Conservation (phyloP, 2,888 invertebrate genomes). For the Sisyra nigra region DNA sequence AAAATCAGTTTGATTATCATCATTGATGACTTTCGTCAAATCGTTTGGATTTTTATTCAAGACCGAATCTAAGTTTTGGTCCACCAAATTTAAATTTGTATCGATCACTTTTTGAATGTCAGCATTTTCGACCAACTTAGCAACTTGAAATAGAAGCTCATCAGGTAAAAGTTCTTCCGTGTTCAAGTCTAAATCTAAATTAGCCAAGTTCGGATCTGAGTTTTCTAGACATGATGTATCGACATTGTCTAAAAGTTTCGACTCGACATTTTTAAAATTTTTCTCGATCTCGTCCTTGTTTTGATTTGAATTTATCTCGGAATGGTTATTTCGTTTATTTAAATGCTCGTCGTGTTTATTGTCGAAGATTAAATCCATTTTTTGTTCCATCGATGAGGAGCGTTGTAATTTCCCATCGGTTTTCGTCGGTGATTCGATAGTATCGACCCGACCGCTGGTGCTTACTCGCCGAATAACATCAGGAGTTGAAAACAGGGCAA, state of each 20-base stretch:
- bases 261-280: not conserved
- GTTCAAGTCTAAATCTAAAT: constrained; percentile 41
- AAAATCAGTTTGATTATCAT: constrained; percentile 18
- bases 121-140: constrained; percentile 47
- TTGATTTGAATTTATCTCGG: constrained; percentile 14
- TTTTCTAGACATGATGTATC: constrained; percentile 2
- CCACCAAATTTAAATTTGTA: constrained; percentile 26
- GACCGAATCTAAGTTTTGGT: constrained; percentile 23
- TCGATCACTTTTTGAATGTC: constrained; percentile 58
- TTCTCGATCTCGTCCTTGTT: constrained; percentile 9
- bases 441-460: constrained; percentile 23
- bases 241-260: not conserved
- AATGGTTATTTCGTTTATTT: constrained; percentile 5
- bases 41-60: constrained; percentile 8
- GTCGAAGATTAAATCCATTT: constrained; percentile 5
- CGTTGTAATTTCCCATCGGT: constrained; percentile 17
- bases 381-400: constrained; percentile 15
- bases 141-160: constrained; percentile 57
- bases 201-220: constrained; percentile 22
- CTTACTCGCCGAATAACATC: constrained; percentile 56
- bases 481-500: constrained; percentile 60
- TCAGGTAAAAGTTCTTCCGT: constrained; percentile 52
- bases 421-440: constrained; percentile 14
- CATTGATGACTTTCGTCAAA: too few relatives aligned
- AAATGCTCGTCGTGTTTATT: constrained; percentile 11